These are phyloP conservation scores for Pterobdella sp. DNA, from an alignment of 2,888 invertebrate species.

Conservation along the genomic window DNA sequence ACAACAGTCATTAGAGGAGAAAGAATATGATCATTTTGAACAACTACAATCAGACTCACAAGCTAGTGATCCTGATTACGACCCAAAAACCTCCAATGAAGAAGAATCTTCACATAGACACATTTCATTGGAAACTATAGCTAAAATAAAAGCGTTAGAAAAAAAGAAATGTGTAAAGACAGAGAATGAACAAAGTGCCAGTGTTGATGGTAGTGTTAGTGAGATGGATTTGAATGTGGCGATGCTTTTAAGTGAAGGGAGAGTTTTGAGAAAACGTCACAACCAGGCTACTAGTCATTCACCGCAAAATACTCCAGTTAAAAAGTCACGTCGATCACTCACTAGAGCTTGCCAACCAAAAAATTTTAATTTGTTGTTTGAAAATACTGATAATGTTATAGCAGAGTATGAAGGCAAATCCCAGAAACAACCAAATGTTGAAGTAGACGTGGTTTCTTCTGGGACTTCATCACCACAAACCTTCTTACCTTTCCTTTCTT, in stretches of 20 bases:
- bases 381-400: neutral
- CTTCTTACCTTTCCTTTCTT: neutral
- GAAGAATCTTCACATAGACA: neutral
- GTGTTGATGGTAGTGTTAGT: neutral
- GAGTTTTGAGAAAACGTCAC: constrained; percentile 25
- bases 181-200: neutral
- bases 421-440: neutral
- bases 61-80: neutral
- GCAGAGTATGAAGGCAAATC: neutral
- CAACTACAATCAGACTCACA: neutral
- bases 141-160: neutral
- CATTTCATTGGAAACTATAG: constrained; percentile 7
- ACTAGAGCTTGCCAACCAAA: constrained; percentile 5
- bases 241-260: constrained; percentile 23
- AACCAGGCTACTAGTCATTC: neutral
- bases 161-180: neutral
- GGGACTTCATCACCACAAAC: neutral
- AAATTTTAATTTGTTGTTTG: neutral
- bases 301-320: neutral
- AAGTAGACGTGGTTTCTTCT: neutral
- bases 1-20: constrained; percentile 1
- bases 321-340: constrained; percentile 8
- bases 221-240: constrained; percentile 23
- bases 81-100: neutral
- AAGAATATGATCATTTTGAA: neutral